A percentile compares a stretch with the other conserved stretches of the same genome.
phyloP scores from a whole-genome alignment of 2,888 invertebrate genomes.

The Deroplatys truncata region DNA sequence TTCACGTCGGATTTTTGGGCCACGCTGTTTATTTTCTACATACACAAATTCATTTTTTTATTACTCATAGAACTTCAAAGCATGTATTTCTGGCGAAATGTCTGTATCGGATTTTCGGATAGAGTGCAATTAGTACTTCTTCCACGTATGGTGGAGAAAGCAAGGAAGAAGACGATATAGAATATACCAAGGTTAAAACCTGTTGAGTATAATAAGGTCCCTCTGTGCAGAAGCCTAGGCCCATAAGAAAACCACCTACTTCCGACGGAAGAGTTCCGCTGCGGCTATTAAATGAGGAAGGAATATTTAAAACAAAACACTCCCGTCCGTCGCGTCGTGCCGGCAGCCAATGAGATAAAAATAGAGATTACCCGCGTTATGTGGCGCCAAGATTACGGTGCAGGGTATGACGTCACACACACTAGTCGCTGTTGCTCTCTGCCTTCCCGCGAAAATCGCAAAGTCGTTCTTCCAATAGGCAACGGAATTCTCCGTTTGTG shows the following conservation, averaged over 20 bases:
- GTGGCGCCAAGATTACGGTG: constrained; percentile 15
- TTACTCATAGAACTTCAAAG: no score
- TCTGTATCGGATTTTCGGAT: no score
- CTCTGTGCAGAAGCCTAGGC: no score
- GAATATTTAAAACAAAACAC: not conserved
- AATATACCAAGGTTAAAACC: no score
- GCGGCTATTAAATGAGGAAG: not conserved
- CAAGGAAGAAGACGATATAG: no score
- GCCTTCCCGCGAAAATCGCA: not conserved
- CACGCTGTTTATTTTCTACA: no score
- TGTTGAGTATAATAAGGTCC: no score
- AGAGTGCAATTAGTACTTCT: no score
- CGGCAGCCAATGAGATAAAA: constrained; percentile 13
- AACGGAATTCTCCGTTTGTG: not conserved
- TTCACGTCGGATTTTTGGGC: no score
- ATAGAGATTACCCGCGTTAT: constrained; percentile 10
- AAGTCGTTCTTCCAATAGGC: not conserved
- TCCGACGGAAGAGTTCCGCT: not conserved
- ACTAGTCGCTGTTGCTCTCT: not conserved
- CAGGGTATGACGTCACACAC: not conserved
- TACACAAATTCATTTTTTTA: no score
- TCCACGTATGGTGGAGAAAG: no score
- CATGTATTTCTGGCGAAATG: no score
- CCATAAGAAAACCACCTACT: not conserved
- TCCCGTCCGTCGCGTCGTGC: not conserved